phyloP scores from a whole-genome alignment of 2,888 invertebrate genomes.

The Andrena dorsata region DNA sequence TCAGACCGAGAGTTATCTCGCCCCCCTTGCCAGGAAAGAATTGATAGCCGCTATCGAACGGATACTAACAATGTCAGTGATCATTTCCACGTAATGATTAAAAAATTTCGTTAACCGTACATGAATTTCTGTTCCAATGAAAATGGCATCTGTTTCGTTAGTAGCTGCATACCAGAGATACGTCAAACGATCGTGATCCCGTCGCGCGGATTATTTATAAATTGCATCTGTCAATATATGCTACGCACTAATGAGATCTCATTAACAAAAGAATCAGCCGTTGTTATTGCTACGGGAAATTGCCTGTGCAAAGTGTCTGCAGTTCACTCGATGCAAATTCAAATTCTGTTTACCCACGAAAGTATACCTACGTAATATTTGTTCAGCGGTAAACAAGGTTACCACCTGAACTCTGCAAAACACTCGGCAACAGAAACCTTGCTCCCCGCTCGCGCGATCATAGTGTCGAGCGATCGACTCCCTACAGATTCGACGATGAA shows the following conservation, averaged over 20 bases:
- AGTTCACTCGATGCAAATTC: not conserved
- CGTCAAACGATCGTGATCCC: not conserved
- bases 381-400: no score
- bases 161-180: not conserved
- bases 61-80: not conserved
- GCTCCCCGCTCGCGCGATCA: no score
- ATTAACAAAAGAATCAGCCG: conserved; percentile 32
- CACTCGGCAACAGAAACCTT: no score
- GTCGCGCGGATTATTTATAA: conserved; percentile 35
- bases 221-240: not conserved
- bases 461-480: no score
- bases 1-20: not conserved
- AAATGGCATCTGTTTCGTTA: not conserved
- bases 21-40: not conserved
- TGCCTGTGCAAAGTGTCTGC: not conserved
- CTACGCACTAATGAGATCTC: conserved; percentile 29
- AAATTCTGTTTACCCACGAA: no score
- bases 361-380: no score
- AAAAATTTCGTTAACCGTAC: not conserved
- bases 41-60: not conserved
- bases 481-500: not conserved
- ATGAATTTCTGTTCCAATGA: no score
- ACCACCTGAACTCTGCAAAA: no score
- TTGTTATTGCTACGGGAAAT: conserved; percentile 40
- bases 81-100: not conserved